Base-by-base conservation (phyloP, 2,888 invertebrate species). In the Latrodectus hesperus region DNA sequence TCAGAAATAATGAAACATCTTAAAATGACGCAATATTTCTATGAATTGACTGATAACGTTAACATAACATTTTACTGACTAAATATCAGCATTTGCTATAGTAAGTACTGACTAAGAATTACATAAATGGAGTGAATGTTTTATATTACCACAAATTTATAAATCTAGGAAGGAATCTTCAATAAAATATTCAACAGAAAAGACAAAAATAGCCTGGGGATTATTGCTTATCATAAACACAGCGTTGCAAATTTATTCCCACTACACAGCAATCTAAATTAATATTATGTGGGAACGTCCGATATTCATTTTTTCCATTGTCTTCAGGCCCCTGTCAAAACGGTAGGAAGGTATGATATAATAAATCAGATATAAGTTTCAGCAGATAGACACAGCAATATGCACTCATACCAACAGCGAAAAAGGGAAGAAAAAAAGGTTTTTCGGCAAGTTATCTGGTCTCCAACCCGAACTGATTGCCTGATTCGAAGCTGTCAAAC, bases 401-500 rank as follows among this genome's bases (percentile, higher is more conserved):
- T 38, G 38, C 2, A 4, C 4, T 60, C 67, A 70, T 53, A 49
- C 65, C 38, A 38, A 38, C 14, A 74, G 55, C 38, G 38, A 55
- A 38, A 51, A 49, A 64, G 1, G n/a, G n/a, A 67, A 67, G n/a
- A 17, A 67, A 14, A 17, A 12, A 17, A 68, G 26, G 17, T 9
- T 17, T 38, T 38, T 68, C 67, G 26, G 17, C 26, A 60, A 68
- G 67, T 68, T 17, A 68, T 75, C 82, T 53, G 11, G 72, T 53
- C 38, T 49, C n/a, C 86, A 49, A 49, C 77, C 76, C 17, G 86
- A 87, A 87, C 81, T 87, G 86, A 87, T 87, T 81, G 81, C 38
- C 75, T 68, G 38, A 73, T 65, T 49, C 73, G 52, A 22, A 38
- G 26, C 67, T 78, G 52, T 65, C 75, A 75, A 86, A 80, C 73